Base-by-base conservation (phyloP, 2,888 invertebrate genomes). In the Brachyptera risi region DNA sequence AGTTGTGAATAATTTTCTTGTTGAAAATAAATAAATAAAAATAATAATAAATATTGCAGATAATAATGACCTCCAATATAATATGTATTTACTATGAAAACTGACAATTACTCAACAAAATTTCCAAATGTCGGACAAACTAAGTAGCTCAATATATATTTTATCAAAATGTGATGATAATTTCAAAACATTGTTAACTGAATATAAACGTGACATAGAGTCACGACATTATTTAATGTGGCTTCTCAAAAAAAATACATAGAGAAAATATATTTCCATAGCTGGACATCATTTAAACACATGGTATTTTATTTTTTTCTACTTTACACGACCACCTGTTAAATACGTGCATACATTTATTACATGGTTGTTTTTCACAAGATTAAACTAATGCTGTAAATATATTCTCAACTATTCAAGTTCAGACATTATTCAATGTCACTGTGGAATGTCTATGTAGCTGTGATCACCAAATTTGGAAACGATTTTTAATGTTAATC, bases 301-400 rank as follows among this genome's bases (percentile, higher is more conserved):
- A 56, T 37, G 26, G 21, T n/a, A n/a, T n/a, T n/a, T n/a, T n/a
- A n/a, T 24, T 27, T 47, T 58, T 13, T 51, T 4, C 9, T 50
- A 59, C 40, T 60, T 57, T 65, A 59, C 63, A 63, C 56, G 59
- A 62, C 63, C 65, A 58, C 61, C 58, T 66, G 60, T 63, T 60
- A 27, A 59, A 44, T 47, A 21, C 24, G 51, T 56, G n/a, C 23
- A 54, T 58, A 23, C 38, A 23, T 37, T 27, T 51, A 56, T 23
- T 15, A 54, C 31, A 31, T 31, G 7, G 2, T 47, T 47, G 15
- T 44, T 44, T 23, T 24, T n/a, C 47, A 24, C 5, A n/a, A 21
- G 47, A 23, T 21, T 21, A 47, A 23, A 47, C 23, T 47, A 21
- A 47, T 24, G 23, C 21, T 24, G 23, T 24, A 21, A 47, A 21